phyloP scores from a whole-genome alignment of 2,113 vertebrate species.

The Nettapus auritus region DNA sequence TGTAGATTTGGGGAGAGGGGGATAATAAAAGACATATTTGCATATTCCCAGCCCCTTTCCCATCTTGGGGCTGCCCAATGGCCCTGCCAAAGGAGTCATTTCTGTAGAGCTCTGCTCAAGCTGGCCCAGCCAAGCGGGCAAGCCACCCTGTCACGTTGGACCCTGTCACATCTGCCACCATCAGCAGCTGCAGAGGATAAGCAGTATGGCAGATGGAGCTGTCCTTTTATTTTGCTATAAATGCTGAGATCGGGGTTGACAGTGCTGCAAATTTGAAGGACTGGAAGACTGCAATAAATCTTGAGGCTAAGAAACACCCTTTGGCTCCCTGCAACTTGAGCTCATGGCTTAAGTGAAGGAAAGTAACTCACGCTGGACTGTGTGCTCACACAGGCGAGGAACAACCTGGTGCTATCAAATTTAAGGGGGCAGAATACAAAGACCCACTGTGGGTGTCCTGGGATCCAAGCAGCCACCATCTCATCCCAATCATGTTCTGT shows the following conservation, averaged over 20 bases:
- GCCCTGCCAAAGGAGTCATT: background rate
- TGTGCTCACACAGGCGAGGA: background rate
- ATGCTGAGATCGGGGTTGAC: background rate
- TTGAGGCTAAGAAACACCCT: background rate
- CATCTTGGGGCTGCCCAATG: background rate
- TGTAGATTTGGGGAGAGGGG: background rate
- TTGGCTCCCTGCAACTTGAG: background rate
- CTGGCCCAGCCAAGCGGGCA: fast-evolving
- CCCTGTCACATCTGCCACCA: background rate
- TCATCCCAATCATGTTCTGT: background rate
- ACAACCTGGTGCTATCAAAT: background rate
- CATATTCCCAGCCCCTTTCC: background rate
- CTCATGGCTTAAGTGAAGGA: background rate
- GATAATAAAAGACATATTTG: background rate
- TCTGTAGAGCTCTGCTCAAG: background rate
- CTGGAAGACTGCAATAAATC: background rate
- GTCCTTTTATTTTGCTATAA: background rate
- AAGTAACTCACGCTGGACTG: fast-evolving
- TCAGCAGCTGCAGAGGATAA: background rate
- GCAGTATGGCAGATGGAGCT: background rate
- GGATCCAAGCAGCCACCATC: background rate
- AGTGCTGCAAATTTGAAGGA: background rate
- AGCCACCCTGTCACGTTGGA: background rate
- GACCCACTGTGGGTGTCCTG: background rate
- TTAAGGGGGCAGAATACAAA: background rate